These are phyloP conservation scores for Mesochorus sp. DNA, from an alignment of 2,888 invertebrate species.

Conservation along the genomic window DNA sequence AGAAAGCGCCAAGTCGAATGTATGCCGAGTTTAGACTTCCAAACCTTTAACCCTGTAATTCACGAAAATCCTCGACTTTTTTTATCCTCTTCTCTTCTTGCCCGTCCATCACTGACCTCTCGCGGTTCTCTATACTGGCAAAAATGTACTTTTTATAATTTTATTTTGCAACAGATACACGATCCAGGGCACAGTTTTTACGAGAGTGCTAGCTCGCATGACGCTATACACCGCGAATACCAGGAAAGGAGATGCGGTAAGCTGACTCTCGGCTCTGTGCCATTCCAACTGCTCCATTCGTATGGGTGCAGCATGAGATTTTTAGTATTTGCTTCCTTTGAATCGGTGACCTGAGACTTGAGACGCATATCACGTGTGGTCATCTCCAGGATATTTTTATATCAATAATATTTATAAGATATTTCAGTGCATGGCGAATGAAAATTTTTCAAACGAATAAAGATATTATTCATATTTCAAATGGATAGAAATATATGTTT, in stretches of 20 bases:
- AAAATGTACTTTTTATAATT: slow-evolving; percentile 45
- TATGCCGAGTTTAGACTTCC: too few relatives aligned
- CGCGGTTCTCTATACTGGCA: not conserved
- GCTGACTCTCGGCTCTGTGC: slow-evolving; percentile 36
- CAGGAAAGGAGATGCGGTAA: not conserved
- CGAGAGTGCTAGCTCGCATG: slow-evolving; percentile 33
- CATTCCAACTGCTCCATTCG: not conserved
- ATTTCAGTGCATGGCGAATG: too few relatives aligned
- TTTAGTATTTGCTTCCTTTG: slow-evolving; percentile 49
- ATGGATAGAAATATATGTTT: too few relatives aligned
- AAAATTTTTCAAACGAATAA: too few relatives aligned
- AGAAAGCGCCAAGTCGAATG: too few relatives aligned
- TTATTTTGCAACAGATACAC: slow-evolving; percentile 25
- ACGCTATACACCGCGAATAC: not conserved
- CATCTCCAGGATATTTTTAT: too few relatives aligned
- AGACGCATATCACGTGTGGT: not conserved
- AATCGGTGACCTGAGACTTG: slow-evolving; percentile 4
- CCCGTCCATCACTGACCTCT: not conserved
- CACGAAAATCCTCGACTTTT: not conserved
- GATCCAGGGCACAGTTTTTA: slow-evolving; percentile 23
- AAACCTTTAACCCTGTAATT: slow-evolving; percentile 1
- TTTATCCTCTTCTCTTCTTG: not conserved
- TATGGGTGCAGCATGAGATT: slow-evolving; percentile 39
- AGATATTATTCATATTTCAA: too few relatives aligned
- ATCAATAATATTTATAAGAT: too few relatives aligned